Base-by-base conservation (phyloP, 2,797 vertebrate species). In the Limnodromus scolopaceus region DNA sequence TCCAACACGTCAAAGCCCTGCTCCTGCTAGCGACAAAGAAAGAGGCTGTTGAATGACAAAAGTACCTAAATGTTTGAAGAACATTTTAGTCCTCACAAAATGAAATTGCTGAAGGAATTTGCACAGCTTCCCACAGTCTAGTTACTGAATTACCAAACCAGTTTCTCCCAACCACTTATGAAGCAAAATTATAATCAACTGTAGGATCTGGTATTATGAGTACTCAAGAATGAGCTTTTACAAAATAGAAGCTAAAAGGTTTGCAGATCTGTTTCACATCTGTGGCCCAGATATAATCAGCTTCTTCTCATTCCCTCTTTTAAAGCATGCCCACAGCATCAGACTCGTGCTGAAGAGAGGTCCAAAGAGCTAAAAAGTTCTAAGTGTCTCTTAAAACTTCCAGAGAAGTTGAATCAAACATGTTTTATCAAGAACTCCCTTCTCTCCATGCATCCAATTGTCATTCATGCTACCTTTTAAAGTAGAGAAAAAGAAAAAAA, bases 131-230 rank as follows among this genome's bases (percentile, higher is more conserved):
- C 88, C 86, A 91, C 80, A 96, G 49, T 25, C 86, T 93, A 63
- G 88, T 96, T 94, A 94, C 81, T 93, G 90, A 95, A 96, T 96
- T 87, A 96, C 95, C 87, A 92, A 96, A 85, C 81, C 75, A 94
- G 81, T 93, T 95, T 92, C 75, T 93, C 86, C 60, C 74, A 89
- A 18, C 51, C 45, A 82, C 83, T 94, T 95, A 90, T 39, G 92
- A 83, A 91, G 90, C 64, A 75, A 93, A 97, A 94, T 92, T 70
- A 68, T 83, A 95, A 96, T 93, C 87, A 92, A 74, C 60, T 57
- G 30, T 87, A 89, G 65, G 78, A 96, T 95, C 86, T 78, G 53
- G 77, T 87, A 92, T 93, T 95, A 80, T 61, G 30, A 85, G 64
- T 71, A 82, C 57, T 92, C 41, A 80, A 68, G 74, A 96, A 96